phyloP scores from a whole-genome alignment of 1,140 invertebrate genomes.

The Drosophila mauritiana region DNA sequence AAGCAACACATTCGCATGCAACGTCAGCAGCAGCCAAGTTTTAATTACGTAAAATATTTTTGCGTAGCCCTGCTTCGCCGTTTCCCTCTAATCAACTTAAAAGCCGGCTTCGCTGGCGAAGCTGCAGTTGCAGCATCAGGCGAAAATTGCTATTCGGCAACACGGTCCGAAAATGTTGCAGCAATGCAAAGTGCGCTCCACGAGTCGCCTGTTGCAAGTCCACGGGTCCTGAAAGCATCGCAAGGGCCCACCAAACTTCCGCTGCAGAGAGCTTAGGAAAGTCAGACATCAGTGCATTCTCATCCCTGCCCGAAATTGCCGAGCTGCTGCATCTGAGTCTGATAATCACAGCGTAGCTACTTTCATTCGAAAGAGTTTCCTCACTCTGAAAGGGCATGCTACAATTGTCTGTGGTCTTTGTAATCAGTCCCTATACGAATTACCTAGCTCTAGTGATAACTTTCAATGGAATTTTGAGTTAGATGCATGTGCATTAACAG shows the following conservation, averaged over 20 bases:
- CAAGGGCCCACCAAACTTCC: background rate
- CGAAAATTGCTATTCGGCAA: conserved; percentile 70
- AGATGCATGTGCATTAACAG: too few relatives aligned
- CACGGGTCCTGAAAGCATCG: conserved; percentile 30
- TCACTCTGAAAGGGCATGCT: background rate
- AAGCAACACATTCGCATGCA: conserved; percentile 41
- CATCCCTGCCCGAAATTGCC: conserved; percentile 10
- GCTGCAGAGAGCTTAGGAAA: conserved; percentile 6
- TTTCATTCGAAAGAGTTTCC: background rate
- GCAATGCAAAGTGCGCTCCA: conserved; percentile 26
- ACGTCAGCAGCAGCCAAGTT: conserved; percentile 65
- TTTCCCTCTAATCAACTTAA: conserved; percentile 76
- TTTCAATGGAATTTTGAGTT: background rate
- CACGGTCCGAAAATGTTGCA: conserved; percentile 51
- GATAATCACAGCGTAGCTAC: conserved; percentile 15
- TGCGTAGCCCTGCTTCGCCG: conserved; percentile 38
- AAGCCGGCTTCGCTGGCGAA: conserved; percentile 30
- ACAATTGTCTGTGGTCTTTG: conserved; percentile 1
- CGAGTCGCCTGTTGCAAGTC: conserved; percentile 29
- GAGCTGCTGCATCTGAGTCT: conserved; percentile 1
- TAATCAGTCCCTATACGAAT: background rate
- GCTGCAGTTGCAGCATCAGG: conserved; percentile 16
- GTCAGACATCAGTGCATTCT: conserved; percentile 19
- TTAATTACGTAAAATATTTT: conserved; percentile 83
- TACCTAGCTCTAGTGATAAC: background rate